Evolutionary conservation across 2,797 vertebrate genomes (phyloP), one percentile per base, ranked within the genome.

Genomic region (Gephyroberyx darwinii): DNA sequence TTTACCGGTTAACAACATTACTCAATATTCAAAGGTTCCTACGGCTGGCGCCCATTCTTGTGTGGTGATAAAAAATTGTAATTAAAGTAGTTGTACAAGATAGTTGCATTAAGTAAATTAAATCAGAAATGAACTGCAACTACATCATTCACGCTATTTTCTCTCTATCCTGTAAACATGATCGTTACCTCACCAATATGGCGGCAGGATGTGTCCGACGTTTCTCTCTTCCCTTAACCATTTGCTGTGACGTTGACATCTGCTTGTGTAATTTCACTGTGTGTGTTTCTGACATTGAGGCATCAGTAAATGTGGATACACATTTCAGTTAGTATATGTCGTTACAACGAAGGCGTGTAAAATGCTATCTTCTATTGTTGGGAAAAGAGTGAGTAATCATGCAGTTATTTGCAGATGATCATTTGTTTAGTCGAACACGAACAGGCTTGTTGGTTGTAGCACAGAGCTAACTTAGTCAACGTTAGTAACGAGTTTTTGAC

Each of bases 371-470:
- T 74, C 83, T 39, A 0, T 80, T 13, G 9, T 80, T 39, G 74
- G 78, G 1, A 92, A 71, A 71, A 88, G 75, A 72, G 93, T 94
- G 64, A 93, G 93, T 91, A 39, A 20, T 3, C n/a, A 35, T 2
- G 14, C 51, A 53, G 6, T 53, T 30, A 26, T 53, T 53, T 10
- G n/a, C 48, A 51, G n/a, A 19, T 50, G 3, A 8, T 16, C 4
- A 1, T 13, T 14, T 51, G 35, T 9, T 61, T 37, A 3, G 33
- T 51, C 0, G 53, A 16, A 30, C 5, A 7, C 3, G 31, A 13
- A 30, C 12, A 8, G 41, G 13, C 33, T 17, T 35, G 47, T 48
- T 64, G 39, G 48, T 31, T 65, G 35, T 20, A 58, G 39, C 43
- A 35, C 8, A 37, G 39, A 20, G 35, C 13, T 54, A 31, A 12